Evolutionary conservation across 1,140 invertebrate genomes (phyloP), one percentile per base, ranked within the genome.

Genomic region (Acromyrmex echinatior): DNA sequence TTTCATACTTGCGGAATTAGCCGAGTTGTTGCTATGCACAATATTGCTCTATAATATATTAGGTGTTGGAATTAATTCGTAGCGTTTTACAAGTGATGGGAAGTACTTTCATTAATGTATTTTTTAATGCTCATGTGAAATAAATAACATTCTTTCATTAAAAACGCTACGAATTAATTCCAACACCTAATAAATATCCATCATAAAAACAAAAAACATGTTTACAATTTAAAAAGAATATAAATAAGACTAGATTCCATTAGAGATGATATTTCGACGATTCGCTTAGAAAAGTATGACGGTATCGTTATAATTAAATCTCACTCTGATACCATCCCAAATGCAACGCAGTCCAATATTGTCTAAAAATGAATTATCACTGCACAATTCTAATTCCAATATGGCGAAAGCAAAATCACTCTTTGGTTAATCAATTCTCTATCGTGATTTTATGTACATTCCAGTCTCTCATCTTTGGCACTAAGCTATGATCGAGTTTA

Each of bases 221-320:
- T 70, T 88, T 90, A 88, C 86, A 86, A 90, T 92, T 91, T 89
- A 92, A 92, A 90, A 90, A 88, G 91, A 92, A 82, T 93, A 94
- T 93, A 94, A 94, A 94, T 92, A 94, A 92, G 94, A 94, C 94
- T 94, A 94, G 94, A 94, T 92, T 88, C 88, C 90, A 87, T 93
- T 93, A 92, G 14, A 66, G 79, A 89, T 85, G 71, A 80, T 77
- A 87, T 91, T 92, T 87, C 88, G 86, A 79, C 63, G 71, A 51
- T 77, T 77, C 51, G 68, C 76, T 87, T 84, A 89, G 16, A 70
- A 63, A 87, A 68, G 68, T 76, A 88, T 16, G 76, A 86, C 35
- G 66, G 31, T 56, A 51, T 66, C 58, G 9, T 35, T 62, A 31
- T 12, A 53, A 45, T 45, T 45, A 45, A 77, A 7, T 76, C 35